Conservation (phyloP, 37 sponge, comb jelly and placozoan genomes). For the Aplysina aerophoba region DNA sequence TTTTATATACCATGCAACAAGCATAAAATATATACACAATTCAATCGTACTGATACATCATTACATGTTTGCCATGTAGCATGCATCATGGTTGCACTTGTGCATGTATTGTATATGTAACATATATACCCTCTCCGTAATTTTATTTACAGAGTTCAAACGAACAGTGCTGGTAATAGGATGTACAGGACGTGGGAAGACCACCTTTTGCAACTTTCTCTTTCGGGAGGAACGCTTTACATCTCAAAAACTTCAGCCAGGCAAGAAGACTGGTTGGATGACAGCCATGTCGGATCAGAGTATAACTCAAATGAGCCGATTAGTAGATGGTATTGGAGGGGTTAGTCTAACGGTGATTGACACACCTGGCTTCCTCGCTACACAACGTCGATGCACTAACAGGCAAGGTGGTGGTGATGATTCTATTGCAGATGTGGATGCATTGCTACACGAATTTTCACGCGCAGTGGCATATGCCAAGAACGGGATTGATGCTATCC, state of each 20-base stretch:
- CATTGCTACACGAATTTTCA: neutral
- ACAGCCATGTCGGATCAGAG: neutral
- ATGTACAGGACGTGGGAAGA: slow-evolving; percentile 30
- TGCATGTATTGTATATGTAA: no score
- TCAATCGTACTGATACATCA: no score
- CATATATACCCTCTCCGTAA: no score
- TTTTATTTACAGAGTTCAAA: no score
- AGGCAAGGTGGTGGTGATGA: neutral
- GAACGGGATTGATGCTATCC: slow-evolving; percentile 14
- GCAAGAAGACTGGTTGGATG: neutral
- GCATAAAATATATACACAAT: no score
- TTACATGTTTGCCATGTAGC: no score
- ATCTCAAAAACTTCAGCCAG: neutral
- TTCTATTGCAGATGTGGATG: neutral
- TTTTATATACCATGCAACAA: no score
- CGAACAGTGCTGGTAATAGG: slow-evolving; percentile 10
- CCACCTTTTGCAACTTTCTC: slow-evolving; percentile 24
- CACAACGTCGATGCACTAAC: neutral
- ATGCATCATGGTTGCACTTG: no score
- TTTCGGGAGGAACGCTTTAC: neutral
- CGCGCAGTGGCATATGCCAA: neutral
- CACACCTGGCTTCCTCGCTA: slow-evolving; percentile 19
- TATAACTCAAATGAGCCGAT: neutral
- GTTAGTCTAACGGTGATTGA: neutral
- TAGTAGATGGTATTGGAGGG: neutral